Percentiles rank a stretch among this genome's conserved stretches.
Evolutionary conservation across 2,797 vertebrate species (phyloP).

Genomic region (Caiman crocodilus): DNA sequence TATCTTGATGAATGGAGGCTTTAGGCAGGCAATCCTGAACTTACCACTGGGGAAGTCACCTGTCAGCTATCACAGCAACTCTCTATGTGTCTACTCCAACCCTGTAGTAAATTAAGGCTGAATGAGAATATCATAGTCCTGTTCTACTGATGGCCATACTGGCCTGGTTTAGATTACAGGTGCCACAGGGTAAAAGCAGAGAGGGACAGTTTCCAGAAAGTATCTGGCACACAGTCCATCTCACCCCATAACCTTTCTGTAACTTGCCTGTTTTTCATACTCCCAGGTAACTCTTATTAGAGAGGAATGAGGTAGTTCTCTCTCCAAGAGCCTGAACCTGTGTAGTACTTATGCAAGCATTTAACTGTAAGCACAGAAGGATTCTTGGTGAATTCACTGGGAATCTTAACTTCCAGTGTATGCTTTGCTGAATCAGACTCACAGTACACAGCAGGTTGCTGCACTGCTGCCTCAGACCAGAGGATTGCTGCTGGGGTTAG

Average conservation of each 20-base stretch:
- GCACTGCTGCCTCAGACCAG: fast-evolving
- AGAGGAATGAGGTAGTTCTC: background rate
- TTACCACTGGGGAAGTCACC: background rate
- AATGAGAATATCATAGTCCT: no score
- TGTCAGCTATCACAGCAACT: no score
- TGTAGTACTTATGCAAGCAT: fast-evolving
- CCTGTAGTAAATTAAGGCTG: no score
- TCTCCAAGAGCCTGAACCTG: background rate
- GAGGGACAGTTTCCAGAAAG: no score
- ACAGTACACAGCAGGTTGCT: background rate
- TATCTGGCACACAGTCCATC: no score
- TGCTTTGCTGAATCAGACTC: background rate
- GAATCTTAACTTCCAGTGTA: background rate
- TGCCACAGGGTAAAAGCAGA: no score
- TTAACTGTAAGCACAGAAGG: background rate
- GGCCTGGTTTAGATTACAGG: no score
- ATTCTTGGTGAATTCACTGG: fast-evolving
- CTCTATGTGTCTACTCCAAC: no score
- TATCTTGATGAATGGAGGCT: background rate
- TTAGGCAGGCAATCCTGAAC: background rate
- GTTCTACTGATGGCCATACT: no score
- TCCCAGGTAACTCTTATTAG: background rate
- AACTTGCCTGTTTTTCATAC: background rate
- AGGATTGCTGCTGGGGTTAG: background rate
- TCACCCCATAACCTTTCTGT: no score